Evolutionary conservation across 1,140 invertebrate species (phyloP), one percentile per base, ranked within the genome.

Genomic region (Microplitis demolitor): DNA sequence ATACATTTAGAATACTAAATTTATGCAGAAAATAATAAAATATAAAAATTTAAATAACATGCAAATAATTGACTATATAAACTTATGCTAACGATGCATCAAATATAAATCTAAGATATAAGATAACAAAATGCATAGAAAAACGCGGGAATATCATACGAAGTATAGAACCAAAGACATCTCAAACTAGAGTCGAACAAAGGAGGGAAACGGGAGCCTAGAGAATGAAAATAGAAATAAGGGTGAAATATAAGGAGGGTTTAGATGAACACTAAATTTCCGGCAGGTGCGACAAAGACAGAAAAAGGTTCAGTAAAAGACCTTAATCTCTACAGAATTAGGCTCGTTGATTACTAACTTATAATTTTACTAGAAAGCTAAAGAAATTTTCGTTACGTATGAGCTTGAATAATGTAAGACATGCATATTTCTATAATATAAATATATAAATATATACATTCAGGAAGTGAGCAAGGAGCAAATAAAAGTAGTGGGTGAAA

Each of bases 231-330:
- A 67, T 67, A 67, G 66, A 53, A 67, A 66, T 54, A 67, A 67
- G 45, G 51, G 66, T 53, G 51, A 54, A 67, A 67, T 53, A 67
- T 54, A 67, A 67, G 45, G 6, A 67, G 51, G 66, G 50, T 64
- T 34, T 62, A 35, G 31, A 64, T 39, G 66, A 67, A 67, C 31
- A 67, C 34, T 53, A 67, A 33, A 67, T 67, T 67, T 67, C 66
- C 66, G 66, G 66, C 66, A 67, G 66, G 66, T 67, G 66, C 24
- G 66, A 67, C 66, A 67, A 33, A 53, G 66, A 67, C 31, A 67
- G 66, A 3, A 16, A 37, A 45, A 45, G 39, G 6, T 45, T 45
- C 39, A 11, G 1, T 45, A 5, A 45, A 45, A 45, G 39, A 45
- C 39, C 11, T 45, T 45, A 45, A 45, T 45, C 5, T 45, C 16